phyloP scores from a whole-genome alignment of 2,888 invertebrate genomes.

The Hipparchia semele region DNA sequence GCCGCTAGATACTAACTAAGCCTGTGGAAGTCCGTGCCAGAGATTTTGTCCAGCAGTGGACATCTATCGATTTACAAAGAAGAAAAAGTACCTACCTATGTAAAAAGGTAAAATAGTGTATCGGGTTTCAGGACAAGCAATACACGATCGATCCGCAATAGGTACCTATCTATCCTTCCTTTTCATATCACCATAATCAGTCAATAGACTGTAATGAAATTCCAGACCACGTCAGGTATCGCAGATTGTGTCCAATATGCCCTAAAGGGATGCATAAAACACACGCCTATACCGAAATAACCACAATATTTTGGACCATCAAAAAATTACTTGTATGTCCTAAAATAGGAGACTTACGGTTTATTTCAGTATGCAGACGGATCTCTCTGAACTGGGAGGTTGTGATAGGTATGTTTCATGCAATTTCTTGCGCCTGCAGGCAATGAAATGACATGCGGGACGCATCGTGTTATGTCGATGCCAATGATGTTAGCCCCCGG shows the following conservation, averaged over 20 bases:
- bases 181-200: constrained; percentile 56
- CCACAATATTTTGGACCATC: constrained; percentile 54
- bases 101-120: not conserved
- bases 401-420: constrained; percentile 68
- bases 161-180: constrained; percentile 11
- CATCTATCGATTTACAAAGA: too few species aligned
- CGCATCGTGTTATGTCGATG: constrained; percentile 65
- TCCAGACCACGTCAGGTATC: constrained; percentile 73
- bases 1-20: too few species aligned
- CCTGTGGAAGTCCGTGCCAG: too few species aligned
- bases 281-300: constrained; percentile 49
- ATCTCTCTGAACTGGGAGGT: constrained; percentile 50
- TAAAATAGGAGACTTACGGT: not conserved
- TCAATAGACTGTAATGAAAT: constrained; percentile 76
- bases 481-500: constrained; percentile 62
- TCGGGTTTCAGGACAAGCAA: too few species aligned
- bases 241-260: constrained; percentile 76
- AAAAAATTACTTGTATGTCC: constrained; percentile 19
- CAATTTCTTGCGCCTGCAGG: constrained; percentile 77
- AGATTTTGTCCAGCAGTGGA: too few species aligned
- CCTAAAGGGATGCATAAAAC: constrained; percentile 64
- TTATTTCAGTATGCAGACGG: constrained; percentile 34
- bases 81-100: too few species aligned
- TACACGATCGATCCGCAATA: constrained; percentile 5
- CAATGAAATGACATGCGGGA: constrained; percentile 72